Conservation (phyloP, 92 coral and sea anemone genomes). For the Isaurus tuberculatus region DNA sequence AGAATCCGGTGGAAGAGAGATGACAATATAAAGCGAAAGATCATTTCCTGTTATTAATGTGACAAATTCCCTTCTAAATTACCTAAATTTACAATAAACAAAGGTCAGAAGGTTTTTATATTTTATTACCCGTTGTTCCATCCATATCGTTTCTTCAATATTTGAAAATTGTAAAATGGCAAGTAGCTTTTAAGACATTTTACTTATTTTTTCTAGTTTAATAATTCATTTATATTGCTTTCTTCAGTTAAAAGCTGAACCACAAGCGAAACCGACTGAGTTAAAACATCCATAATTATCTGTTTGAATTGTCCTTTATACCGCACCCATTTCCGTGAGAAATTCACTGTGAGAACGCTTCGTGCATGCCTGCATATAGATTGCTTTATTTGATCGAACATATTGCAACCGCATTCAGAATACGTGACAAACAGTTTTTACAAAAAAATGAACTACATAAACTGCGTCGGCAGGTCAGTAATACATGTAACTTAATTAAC, state of each 20-base stretch:
- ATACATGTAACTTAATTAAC: too few relatives aligned
- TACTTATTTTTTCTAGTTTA: neutral
- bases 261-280: constrained; percentile 13
- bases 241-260: constrained; percentile 6
- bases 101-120: neutral
- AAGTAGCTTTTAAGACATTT: neutral
- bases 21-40: constrained; percentile 41
- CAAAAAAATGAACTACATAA: too few relatives aligned
- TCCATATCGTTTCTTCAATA: neutral
- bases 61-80: constrained; percentile 27
- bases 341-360: neutral
- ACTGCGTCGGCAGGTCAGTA: too few relatives aligned
- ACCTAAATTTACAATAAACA: neutral
- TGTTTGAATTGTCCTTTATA: neutral
- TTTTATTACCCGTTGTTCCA: too few relatives aligned
- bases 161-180: neutral
- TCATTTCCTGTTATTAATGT: constrained; percentile 42
- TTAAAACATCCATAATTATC: constrained; percentile 35
- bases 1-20: constrained; percentile 3
- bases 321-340: constrained; percentile 44
- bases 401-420: too few relatives aligned
- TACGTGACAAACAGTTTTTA: too few relatives aligned
- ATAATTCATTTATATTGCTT: neutral
- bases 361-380: neutral
- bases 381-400: neutral